Conservation (phyloP, 2,888 invertebrate species). For the Tachystola acroxantha region DNA sequence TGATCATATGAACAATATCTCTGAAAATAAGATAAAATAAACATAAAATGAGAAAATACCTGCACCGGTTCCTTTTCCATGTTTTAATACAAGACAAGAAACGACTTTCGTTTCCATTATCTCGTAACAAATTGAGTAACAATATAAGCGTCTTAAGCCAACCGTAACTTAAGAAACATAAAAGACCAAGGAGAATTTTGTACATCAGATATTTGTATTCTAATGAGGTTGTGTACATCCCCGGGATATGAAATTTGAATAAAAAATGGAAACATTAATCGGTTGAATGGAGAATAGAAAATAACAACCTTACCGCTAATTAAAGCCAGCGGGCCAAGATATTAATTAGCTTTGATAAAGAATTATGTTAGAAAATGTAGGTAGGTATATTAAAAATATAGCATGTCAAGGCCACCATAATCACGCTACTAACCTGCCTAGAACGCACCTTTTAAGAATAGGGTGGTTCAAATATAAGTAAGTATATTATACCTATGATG, state of each 20-base stretch:
- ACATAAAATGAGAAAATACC: background rate
- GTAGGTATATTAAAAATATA: too few species aligned
- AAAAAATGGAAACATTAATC: background rate
- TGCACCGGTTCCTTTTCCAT: background rate
- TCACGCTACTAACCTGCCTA: too few species aligned
- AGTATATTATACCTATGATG: too few species aligned
- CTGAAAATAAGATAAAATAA: background rate
- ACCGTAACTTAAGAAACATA: background rate
- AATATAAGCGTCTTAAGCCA: background rate
- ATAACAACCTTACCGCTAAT: background rate
- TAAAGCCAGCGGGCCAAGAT: background rate
- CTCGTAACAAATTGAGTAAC: slow-evolving; percentile 3
- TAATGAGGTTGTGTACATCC: background rate
- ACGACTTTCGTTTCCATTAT: slow-evolving; percentile 5
- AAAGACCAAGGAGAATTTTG: background rate
- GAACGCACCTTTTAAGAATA: too few species aligned
- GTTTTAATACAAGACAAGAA: slow-evolving; percentile 1
- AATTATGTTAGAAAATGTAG: too few species aligned
- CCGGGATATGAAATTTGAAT: background rate
- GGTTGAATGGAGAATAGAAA: too few species aligned
- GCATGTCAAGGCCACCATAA: too few species aligned
- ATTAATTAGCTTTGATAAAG: background rate
- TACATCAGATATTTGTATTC: background rate
- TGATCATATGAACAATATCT: too few species aligned
- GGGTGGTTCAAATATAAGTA: too few species aligned